Evolutionary conservation across 92 coral and sea anemone species (phyloP).

Genomic region (Epizoanthus illoricatus): DNA sequence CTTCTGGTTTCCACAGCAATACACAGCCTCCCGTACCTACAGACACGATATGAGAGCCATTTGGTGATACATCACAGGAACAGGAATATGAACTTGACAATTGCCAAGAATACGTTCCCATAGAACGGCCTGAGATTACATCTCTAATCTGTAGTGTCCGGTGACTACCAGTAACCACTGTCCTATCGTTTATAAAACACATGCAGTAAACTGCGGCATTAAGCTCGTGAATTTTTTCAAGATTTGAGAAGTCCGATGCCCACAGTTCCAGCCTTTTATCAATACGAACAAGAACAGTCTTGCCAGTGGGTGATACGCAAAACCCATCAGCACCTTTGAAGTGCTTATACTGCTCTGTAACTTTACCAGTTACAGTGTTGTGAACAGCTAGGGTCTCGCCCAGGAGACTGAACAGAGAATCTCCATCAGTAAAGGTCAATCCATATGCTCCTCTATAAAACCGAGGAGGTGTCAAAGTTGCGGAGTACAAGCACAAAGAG

Average conservation of each 20-base stretch:
- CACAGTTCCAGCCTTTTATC: conserved; percentile 10
- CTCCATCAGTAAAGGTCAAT: not conserved
- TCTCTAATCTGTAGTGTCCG: not conserved
- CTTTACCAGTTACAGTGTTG: not conserved
- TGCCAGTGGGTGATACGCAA: conserved; percentile 13
- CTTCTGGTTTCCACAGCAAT: conserved; percentile 18
- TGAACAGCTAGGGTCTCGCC: conserved; percentile 13
- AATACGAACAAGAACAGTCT: conserved; percentile 12
- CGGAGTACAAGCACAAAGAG: not conserved
- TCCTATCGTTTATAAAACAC: conserved; percentile 4
- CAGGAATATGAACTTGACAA: too few species aligned
- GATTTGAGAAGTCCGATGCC: conserved; percentile 6
- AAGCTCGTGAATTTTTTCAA: not conserved
- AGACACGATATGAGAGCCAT: conserved; percentile 5
- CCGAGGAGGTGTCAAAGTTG: not conserved
- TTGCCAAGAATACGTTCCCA: not conserved
- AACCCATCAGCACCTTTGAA: conserved; percentile 12
- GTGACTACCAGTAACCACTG: not conserved
- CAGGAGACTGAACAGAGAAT: conserved; percentile 1
- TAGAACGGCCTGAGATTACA: not conserved
- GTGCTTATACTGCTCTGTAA: not conserved
- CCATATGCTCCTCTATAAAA: conserved; percentile 12
- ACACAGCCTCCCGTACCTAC: not conserved
- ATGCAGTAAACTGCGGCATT: not conserved
- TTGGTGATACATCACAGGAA: conserved; percentile 7